phyloP scores from a whole-genome alignment of 2,888 invertebrate species.

The Yponomeuta cagnagella region DNA sequence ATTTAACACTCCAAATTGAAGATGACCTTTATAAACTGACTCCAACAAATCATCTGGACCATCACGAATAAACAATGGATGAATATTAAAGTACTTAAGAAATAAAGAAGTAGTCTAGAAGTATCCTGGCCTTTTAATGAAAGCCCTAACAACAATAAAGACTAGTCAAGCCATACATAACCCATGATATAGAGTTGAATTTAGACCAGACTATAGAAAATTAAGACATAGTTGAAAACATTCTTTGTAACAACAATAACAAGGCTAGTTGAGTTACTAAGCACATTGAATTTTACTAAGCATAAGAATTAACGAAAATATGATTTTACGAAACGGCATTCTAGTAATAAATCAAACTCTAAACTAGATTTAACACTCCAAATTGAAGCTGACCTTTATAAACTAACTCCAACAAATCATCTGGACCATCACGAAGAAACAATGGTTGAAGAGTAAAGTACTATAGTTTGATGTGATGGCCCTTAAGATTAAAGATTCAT shows the following conservation, averaged over 20 bases:
- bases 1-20: background rate
- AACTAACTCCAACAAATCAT: constrained; percentile 15
- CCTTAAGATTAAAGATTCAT: constrained; percentile 25
- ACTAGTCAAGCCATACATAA: background rate
- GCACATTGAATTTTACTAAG: no score
- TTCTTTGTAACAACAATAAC: background rate
- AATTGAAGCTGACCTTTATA: constrained; percentile 13
- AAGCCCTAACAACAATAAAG: background rate
- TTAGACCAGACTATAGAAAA: background rate
- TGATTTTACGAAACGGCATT: background rate
- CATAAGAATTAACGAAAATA: background rate
- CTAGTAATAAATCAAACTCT: background rate
- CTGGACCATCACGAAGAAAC: constrained; percentile 12
- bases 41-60: constrained; percentile 14
- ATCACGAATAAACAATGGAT: background rate
- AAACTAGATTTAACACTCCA: background rate
- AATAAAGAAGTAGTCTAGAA: background rate
- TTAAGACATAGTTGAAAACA: background rate
- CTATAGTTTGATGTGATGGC: background rate
- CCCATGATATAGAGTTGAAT: background rate
- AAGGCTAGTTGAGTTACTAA: background rate
- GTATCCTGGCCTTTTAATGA: background rate
- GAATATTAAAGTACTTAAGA: background rate
- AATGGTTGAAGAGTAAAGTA: background rate
- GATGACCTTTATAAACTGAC: constrained; percentile 16